Conservation (phyloP, 1,140 invertebrate species). For the Tetramorium simillimum region DNA sequence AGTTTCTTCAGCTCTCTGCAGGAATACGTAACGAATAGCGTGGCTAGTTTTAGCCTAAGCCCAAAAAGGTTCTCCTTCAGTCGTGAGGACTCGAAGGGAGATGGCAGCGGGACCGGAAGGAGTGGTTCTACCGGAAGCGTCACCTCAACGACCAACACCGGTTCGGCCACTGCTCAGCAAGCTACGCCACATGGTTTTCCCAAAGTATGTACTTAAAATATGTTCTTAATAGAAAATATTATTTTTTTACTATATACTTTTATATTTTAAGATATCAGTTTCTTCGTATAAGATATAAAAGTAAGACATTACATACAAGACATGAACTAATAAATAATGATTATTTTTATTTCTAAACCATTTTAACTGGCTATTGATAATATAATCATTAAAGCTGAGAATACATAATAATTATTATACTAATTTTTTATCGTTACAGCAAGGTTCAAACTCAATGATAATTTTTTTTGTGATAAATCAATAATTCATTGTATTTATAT, state of each 20-base stretch:
- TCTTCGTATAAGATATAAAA: neutral
- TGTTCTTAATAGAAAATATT: neutral
- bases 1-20: slow-evolving; percentile 93
- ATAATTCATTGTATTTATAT: neutral
- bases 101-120: slow-evolving; percentile 74
- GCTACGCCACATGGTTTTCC: slow-evolving; percentile 80
- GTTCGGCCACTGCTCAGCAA: slow-evolving; percentile 75
- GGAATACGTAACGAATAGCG: slow-evolving; percentile 91
- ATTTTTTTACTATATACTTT: neutral
- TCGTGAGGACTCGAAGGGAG: slow-evolving; percentile 87
- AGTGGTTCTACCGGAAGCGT: slow-evolving; percentile 77
- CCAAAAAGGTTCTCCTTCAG: slow-evolving; percentile 91
- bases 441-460: neutral
- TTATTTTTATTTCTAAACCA: neutral
- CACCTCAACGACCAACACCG: slow-evolving; percentile 78
- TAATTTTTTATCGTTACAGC: neutral
- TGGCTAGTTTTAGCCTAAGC: slow-evolving; percentile 91
- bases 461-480: neutral
- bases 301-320: neutral
- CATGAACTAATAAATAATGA: neutral
- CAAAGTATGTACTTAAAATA: slow-evolving; percentile 73
- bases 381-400: neutral
- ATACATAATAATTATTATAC: neutral
- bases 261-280: neutral
- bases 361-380: neutral